Percentiles rank a stretch among this genome's conserved stretches.
phyloP scores from a whole-genome alignment of 2,888 invertebrate species.

The Notodonta dromedarius region DNA sequence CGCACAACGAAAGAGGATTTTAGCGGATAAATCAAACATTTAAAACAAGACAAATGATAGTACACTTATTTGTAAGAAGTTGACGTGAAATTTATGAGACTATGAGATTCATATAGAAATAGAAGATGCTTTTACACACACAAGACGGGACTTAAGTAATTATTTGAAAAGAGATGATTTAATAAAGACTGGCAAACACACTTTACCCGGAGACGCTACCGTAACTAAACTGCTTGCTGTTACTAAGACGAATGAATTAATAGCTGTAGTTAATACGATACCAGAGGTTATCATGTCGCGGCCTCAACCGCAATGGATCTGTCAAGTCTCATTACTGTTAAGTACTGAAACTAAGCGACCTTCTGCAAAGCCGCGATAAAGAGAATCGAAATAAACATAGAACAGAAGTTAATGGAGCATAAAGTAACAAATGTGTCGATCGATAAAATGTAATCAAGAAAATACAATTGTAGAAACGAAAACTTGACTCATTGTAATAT shows the following conservation, averaged over 20 bases:
- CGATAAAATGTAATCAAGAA: too few species aligned
- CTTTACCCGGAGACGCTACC: not conserved
- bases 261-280: conserved; percentile 42
- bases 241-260: conserved; percentile 30
- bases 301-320: conserved; percentile 51
- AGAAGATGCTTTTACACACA: not conserved
- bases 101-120: not conserved
- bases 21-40: not conserved
- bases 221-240: conserved; percentile 12
- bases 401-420: too few species aligned
- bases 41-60: not conserved
- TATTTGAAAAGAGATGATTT: not conserved
- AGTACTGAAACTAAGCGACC: conserved; percentile 15
- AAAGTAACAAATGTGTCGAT: too few species aligned
- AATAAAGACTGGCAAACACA: not conserved
- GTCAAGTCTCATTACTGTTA: conserved; percentile 32
- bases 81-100: not conserved
- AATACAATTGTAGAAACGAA: too few species aligned
- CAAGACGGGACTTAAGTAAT: not conserved
- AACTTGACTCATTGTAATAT: too few species aligned
- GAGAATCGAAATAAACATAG: not conserved
- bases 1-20: not conserved
- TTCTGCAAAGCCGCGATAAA: conserved; percentile 6
- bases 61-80: not conserved
- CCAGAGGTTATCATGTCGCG: conserved; percentile 58